Evolutionary conservation across 1,140 invertebrate genomes (phyloP).

Genomic region (Luehdorfia chinensis): DNA sequence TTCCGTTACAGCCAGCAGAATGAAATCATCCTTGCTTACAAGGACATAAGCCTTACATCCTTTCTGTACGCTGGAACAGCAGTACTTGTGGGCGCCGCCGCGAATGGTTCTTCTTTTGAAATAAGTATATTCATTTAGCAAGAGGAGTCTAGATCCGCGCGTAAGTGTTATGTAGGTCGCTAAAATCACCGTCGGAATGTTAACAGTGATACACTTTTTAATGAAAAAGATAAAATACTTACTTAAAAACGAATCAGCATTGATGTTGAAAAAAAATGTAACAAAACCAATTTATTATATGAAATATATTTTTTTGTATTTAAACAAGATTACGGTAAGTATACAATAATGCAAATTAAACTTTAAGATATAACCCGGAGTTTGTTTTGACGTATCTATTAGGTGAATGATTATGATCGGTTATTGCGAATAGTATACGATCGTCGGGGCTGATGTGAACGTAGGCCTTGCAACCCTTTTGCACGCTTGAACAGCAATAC

Average conservation of each 20-base stretch:
- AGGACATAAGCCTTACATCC: conserved; percentile 17
- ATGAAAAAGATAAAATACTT: no score
- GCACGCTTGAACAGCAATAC: conserved; percentile 24
- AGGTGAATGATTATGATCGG: conserved; percentile 24
- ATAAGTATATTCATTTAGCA: conserved; percentile 20
- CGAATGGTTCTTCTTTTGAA: conserved; percentile 17
- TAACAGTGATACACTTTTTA: neutral
- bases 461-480: conserved; percentile 27
- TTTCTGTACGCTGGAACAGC: conserved; percentile 13
- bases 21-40: conserved; percentile 13
- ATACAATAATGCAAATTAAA: no score
- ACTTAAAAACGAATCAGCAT: no score
- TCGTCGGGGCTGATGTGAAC: conserved; percentile 20
- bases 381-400: conserved; percentile 1
- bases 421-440: neutral
- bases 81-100: conserved; percentile 12
- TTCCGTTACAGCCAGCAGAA: conserved; percentile 1
- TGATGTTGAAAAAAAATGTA: no score
- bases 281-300: no score
- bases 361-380: conserved; percentile 18
- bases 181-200: conserved; percentile 1
- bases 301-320: no score
- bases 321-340: no score
- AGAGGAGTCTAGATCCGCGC: conserved; percentile 18
- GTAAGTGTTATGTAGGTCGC: conserved; percentile 21